Percentiles rank a stretch among this genome's conserved stretches.
Evolutionary conservation across 2,113 vertebrate genomes (phyloP).

Genomic region (Hassar affinis): DNA sequence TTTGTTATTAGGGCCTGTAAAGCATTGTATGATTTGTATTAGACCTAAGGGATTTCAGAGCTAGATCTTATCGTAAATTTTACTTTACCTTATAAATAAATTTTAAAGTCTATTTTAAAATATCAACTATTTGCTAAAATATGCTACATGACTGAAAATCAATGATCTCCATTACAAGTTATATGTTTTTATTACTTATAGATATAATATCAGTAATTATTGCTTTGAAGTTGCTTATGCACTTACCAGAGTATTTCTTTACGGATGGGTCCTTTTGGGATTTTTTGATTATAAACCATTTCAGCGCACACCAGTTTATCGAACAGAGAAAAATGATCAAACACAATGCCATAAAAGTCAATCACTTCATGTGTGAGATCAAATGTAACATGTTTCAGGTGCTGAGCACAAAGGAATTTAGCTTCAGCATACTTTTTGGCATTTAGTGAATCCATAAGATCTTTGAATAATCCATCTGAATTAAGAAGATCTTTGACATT

Average conservation of each 20-base stretch:
- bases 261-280: neutral
- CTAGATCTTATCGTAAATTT: too few species aligned
- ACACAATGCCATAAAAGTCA: neutral
- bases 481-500: neutral
- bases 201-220: neutral
- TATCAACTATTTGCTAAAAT: neutral
- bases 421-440: neutral
- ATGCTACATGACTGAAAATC: neutral
- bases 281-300: neutral
- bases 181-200: neutral
- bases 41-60: too few species aligned
- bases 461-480: neutral
- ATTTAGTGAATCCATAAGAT: slow-evolving; percentile 6
- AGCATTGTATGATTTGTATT: too few species aligned
- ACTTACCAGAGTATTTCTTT: slow-evolving; percentile 12
- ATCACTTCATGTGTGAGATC: neutral
- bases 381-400: neutral
- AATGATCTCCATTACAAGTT: neutral
- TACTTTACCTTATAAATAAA: too few species aligned
- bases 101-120: too few species aligned
- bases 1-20: too few species aligned
- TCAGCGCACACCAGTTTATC: slow-evolving; percentile 21
- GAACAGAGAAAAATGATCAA: neutral
- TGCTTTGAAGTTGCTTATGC: neutral
- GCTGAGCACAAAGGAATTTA: neutral